Percentiles rank a stretch among this genome's conserved stretches.
Conservation (phyloP, 2,888 invertebrate species). For the Rhagonycha lutea region DNA sequence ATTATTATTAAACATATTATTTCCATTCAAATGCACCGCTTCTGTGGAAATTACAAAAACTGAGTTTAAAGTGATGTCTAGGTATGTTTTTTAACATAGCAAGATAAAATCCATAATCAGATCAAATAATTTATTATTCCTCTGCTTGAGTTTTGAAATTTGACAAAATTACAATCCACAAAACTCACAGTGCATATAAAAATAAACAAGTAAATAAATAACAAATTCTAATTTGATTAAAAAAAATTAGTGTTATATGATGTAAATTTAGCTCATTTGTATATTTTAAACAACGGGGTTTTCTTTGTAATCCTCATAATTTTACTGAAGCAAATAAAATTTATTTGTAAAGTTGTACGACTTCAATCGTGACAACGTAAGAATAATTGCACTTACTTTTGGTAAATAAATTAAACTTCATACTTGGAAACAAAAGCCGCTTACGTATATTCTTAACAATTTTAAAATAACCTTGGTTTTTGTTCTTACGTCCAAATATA, state of each 20-base stretch:
- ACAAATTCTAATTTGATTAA: neutral
- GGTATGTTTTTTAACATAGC: too few species aligned
- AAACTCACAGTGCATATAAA: neutral
- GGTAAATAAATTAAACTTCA: neutral
- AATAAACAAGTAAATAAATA: neutral
- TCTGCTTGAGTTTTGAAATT: too few species aligned
- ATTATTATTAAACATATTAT: too few species aligned
- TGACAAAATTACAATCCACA: neutral
- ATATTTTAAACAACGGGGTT: neutral
- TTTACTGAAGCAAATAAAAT: neutral
- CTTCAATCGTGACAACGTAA: neutral
- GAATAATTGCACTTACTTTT: neutral
- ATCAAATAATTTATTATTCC: too few species aligned
- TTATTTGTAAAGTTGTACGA: neutral
- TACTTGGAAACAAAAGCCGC: neutral
- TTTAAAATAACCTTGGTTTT: neutral
- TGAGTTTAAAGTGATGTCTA: too few species aligned
- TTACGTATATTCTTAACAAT: neutral
- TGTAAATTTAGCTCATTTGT: neutral
- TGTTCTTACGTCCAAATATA: neutral
- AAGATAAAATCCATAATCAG: too few species aligned
- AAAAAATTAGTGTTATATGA: neutral
- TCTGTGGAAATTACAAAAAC: too few species aligned
- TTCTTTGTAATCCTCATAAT: neutral
- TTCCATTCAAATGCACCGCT: too few species aligned